These are phyloP conservation scores for Leptura quadrifasciata DNA, from an alignment of 2,888 invertebrate genomes.

Conservation along the genomic window DNA sequence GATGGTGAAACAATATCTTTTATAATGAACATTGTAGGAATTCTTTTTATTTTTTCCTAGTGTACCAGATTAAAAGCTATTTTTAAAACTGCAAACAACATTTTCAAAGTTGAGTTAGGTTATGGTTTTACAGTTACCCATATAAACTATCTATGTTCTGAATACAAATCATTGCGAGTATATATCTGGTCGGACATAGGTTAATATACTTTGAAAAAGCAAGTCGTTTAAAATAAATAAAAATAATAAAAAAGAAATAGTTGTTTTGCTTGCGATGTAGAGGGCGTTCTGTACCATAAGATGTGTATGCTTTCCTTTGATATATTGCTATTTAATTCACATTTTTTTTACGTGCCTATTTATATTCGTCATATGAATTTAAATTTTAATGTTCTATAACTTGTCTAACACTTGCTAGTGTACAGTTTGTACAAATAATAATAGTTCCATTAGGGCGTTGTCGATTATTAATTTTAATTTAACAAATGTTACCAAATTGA, in stretches of 20 bases:
- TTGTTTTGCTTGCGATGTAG: constrained; percentile 65
- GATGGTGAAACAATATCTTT: constrained; percentile 54
- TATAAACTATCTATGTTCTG: constrained; percentile 48
- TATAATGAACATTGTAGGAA: constrained; percentile 52
- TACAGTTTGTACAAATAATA: too few species aligned
- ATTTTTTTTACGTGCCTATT: constrained; percentile 9
- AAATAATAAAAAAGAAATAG: constrained; percentile 65
- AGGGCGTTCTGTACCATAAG: constrained; percentile 63
- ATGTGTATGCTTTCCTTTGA: constrained; percentile 61
- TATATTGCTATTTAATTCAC: constrained; percentile 51
- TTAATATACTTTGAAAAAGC: constrained; percentile 74
- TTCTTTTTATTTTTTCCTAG: constrained; percentile 56
- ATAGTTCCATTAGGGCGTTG: too few species aligned
- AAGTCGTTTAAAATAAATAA: constrained; percentile 71
- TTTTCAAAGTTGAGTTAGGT: constrained; percentile 73
- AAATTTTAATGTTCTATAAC: not conserved
- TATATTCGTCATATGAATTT: constrained; percentile 12
- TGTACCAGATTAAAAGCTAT: constrained; percentile 70
- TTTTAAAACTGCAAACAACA: constrained; percentile 73
- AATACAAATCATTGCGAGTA: constrained; percentile 54
- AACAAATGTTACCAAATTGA: too few species aligned
- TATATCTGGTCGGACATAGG: constrained; percentile 66
- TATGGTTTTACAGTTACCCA: constrained; percentile 70
- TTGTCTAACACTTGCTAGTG: not conserved
- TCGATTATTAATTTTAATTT: too few species aligned